Evolutionary conservation across 2,113 vertebrate genomes (phyloP).

Genomic region (Burhinus bistriatus): DNA sequence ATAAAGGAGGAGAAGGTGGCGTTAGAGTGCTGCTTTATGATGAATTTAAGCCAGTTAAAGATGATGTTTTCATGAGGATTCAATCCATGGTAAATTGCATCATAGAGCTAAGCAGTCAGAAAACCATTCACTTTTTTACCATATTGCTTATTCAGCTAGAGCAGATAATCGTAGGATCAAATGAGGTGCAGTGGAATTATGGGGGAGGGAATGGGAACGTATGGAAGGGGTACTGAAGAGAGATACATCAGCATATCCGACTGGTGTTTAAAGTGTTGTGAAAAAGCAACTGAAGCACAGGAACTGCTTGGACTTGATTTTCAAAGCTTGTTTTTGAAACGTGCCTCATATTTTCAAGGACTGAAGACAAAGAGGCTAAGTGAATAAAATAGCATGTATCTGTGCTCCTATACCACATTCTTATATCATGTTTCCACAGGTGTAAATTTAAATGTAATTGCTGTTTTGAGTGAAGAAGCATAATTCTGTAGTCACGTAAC

Average conservation of each 20-base stretch:
- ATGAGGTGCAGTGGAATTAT: not conserved
- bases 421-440: accelerated
- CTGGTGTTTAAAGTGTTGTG: not conserved
- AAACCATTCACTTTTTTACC: not conserved
- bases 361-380: not conserved
- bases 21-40: not conserved
- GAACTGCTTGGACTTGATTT: not conserved
- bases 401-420: accelerated
- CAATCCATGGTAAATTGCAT: not conserved
- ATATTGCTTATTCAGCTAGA: not conserved
- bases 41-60: not conserved
- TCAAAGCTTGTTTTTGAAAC: not conserved
- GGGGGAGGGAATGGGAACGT: not conserved
- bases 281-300: not conserved
- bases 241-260: not conserved
- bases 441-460: not conserved
- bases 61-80: not conserved
- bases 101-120: not conserved
- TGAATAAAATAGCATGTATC: not conserved
- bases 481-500: not conserved
- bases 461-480: not conserved
- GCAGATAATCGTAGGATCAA: not conserved
- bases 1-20: not conserved
- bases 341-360: not conserved
- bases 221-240: not conserved